Conservation (phyloP, 2,113 vertebrate species). For the Hyaena hyaena region DNA sequence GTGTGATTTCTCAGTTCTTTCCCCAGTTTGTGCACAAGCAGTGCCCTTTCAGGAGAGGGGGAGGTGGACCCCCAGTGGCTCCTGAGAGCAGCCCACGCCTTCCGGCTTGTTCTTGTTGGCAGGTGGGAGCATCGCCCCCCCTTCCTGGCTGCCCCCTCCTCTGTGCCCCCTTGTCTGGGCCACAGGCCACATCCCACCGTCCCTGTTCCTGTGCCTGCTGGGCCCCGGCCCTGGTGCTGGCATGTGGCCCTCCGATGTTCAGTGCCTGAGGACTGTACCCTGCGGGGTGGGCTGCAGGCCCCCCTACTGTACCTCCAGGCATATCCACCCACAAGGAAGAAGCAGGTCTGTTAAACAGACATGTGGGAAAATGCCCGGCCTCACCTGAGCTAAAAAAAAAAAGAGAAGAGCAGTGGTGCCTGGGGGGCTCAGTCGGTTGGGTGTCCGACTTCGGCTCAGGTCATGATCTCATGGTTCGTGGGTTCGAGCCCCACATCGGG, state of each 20-base stretch:
- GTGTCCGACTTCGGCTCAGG: too few relatives aligned
- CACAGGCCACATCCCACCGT: not conserved
- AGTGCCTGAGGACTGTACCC: rapidly evolving
- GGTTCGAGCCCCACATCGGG: too few relatives aligned
- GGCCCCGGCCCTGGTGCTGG: too few relatives aligned
- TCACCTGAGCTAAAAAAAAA: not conserved
- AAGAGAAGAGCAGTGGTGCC: too few relatives aligned
- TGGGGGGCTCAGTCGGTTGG: too few relatives aligned
- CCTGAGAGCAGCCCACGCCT: not conserved
- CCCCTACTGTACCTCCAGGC: rapidly evolving
- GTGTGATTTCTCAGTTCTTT: not conserved
- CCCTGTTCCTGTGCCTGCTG: rapidly evolving
- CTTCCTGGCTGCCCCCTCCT: not conserved
- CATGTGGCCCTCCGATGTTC: not conserved
- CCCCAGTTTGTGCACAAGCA: not conserved
- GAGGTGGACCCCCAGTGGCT: not conserved
- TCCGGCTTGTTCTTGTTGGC: not conserved
- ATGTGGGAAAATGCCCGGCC: too few relatives aligned
- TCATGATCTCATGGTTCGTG: too few relatives aligned
- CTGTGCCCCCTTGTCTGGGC: not conserved
- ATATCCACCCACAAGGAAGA: not conserved
- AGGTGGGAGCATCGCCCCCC: not conserved
- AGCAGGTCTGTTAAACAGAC: not conserved
- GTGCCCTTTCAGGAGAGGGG: not conserved
- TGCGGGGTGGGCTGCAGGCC: not conserved